Base-by-base conservation (phyloP, 2,888 invertebrate species). In the Sinhomidia bicolor region DNA sequence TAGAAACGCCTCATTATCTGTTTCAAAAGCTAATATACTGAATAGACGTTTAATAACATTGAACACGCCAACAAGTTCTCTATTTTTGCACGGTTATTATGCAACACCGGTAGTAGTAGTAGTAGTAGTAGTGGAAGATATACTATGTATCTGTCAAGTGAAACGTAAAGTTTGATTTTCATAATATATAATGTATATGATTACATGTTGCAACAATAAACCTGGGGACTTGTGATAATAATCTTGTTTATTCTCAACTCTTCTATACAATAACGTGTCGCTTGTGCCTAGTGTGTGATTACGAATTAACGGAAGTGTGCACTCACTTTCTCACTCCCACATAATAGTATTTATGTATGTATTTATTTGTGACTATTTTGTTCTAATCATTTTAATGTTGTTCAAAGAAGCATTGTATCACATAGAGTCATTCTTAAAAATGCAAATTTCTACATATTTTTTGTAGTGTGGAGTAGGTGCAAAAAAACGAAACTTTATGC, bases 21-120 rank as follows among this genome's bases (percentile, higher is more conserved):
- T 36, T 17, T 23, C 0, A 26, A 23, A 68, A 36, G n/a, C 36
- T 65, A 2, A n/a, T 68, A 2, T 68, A 68, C 1, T 6, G 20
- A 20, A n/a, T 9, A 36, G 3, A 14, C 12, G 26, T 29, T 26
- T 36, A 68, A 68, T 41, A 68, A 36, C 68, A 68, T 62, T 62
- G 62, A 68, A 68, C 68, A 68, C 36, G 68, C 68, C 20, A 65
- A 65, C 3, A n/a, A 36, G 7, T 23, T 36, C 0, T 29, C n/a
- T n/a, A n/a, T n/a, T 68, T 68, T 68, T 12, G 17, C 36, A 7
- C 1, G 36, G 5, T 80, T 81, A n/a, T n/a, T n/a, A 12, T 81
- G 81, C 68, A 81, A 81, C 44, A 81, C 81, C 81, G 81, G 81
- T 68, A 81, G 80, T 80, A 60, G 81, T 68, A 81, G 80, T 80